A percentile compares a stretch with the other conserved stretches of the same genome.
Evolutionary conservation across 2,888 invertebrate genomes (phyloP).

Genomic region (Coenonympha arcania): DNA sequence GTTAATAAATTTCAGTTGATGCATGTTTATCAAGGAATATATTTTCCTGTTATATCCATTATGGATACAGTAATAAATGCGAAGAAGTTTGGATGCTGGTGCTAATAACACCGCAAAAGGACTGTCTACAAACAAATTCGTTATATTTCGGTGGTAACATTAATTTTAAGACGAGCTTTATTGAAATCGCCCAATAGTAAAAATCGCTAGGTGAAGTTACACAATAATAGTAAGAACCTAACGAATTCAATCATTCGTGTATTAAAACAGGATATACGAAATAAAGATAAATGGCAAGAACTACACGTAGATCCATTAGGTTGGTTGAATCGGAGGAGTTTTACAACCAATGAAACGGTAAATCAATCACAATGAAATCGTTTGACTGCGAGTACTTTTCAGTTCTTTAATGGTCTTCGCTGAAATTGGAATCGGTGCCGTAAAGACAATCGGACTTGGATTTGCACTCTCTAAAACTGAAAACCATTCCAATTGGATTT

Average conservation of each 20-base stretch:
- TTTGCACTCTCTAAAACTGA: constrained; percentile 16
- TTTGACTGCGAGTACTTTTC: constrained; percentile 41
- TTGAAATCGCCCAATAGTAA: too few relatives aligned
- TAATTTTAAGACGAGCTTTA: too few relatives aligned
- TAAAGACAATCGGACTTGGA: constrained; percentile 16
- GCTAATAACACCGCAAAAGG: too few relatives aligned
- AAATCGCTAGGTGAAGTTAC: too few relatives aligned
- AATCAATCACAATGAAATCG: constrained; percentile 60
- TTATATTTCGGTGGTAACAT: too few relatives aligned
- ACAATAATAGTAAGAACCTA: not conserved
- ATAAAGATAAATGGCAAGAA: constrained; percentile 14
- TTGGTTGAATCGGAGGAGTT: constrained; percentile 38
- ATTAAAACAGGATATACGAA: constrained; percentile 3
- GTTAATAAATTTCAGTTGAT: too few relatives aligned
- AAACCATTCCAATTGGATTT: not conserved
- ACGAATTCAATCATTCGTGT: constrained; percentile 2
- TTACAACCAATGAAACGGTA: constrained; percentile 43
- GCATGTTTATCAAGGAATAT: too few relatives aligned
- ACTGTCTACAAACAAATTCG: too few relatives aligned
- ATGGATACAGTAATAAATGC: too few relatives aligned
- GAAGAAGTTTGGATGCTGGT: too few relatives aligned
- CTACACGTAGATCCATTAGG: constrained; percentile 34
- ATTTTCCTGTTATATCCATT: too few relatives aligned
- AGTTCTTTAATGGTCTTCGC: constrained; percentile 39
- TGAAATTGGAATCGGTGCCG: constrained; percentile 15